Conservation (phyloP, 2,888 invertebrate species). For the Pecten maximus region DNA sequence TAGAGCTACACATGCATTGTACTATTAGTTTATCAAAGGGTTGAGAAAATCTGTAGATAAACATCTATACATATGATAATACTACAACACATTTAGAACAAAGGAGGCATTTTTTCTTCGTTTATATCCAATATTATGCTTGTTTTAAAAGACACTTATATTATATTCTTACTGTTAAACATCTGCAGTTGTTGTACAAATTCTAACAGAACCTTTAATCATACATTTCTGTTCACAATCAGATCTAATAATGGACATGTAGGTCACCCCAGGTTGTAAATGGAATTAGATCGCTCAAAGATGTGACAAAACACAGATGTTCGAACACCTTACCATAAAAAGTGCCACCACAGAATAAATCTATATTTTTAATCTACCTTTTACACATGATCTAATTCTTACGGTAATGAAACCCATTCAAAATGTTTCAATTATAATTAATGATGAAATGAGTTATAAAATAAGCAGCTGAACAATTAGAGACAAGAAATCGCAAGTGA, state of each 20-base stretch:
- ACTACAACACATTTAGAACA: too few relatives aligned
- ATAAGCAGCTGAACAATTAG: neutral
- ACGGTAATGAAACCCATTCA: neutral
- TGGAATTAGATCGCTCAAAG: neutral
- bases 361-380: neutral
- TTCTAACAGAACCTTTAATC: neutral
- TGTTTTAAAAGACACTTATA: neutral
- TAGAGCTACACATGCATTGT: too few relatives aligned
- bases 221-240: neutral
- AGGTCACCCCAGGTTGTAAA: neutral
- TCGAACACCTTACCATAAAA: neutral
- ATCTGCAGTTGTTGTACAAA: neutral
- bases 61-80: neutral
- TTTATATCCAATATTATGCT: neutral
- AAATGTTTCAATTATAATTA: neutral
- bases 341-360: neutral
- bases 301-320: neutral
- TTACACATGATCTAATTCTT: too few relatives aligned
- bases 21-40: neutral
- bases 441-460: neutral
- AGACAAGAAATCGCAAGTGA: slow-evolving; percentile 8
- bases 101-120: neutral
- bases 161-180: neutral
- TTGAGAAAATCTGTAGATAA: neutral
- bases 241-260: too few relatives aligned